Base-by-base conservation (phyloP, 2,888 invertebrate genomes). In the Cabera pusaria region DNA sequence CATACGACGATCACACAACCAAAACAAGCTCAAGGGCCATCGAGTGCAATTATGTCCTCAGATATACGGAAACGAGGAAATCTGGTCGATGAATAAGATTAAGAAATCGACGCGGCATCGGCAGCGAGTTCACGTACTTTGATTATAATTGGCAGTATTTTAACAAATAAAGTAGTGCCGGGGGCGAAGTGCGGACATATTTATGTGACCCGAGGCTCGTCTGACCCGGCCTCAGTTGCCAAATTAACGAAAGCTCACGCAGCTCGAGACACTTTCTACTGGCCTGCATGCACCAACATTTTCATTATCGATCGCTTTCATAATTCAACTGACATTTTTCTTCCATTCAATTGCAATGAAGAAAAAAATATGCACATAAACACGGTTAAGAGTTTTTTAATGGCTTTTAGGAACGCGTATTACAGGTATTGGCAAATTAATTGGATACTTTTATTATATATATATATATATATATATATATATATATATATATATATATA, bases 301-400 rank as follows among this genome's bases (percentile, higher is more conserved):
- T 85, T 82, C 82, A 78, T 78, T 84, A 85, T 82, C 78, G 84
- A 85, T 84, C 80, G 80, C 81, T 79, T 81, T 81, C 77, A 87
- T 85, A 85, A 85, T 82, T 80, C 76, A 81, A 76, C 81, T 83
- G 86, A 83, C 82, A 80, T 86, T 84, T 85, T 82, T 80, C 78
- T 75, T 78, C 65, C 84, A 78, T 76, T 73, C 73, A 79, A 79
- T 76, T 75, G 72, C 69, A 69, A 19, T 26, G 14, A 5, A 64
- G 8, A 11, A 35, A 66, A 67, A 67, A 67, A 61, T n/a, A n/a
- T n/a, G n/a, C n/a, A n/a, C n/a, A n/a, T n/a, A n/a, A n/a, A n/a
- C n/a, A n/a, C n/a, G n/a, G n/a, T 60, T 65, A 63, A 58, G 45
- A 56, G 48, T 59, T 66, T 64, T 64, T n/a, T n/a, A 66, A 68